Base-by-base conservation (phyloP, 2,113 vertebrate species). In the Diglossa brunneiventris region DNA sequence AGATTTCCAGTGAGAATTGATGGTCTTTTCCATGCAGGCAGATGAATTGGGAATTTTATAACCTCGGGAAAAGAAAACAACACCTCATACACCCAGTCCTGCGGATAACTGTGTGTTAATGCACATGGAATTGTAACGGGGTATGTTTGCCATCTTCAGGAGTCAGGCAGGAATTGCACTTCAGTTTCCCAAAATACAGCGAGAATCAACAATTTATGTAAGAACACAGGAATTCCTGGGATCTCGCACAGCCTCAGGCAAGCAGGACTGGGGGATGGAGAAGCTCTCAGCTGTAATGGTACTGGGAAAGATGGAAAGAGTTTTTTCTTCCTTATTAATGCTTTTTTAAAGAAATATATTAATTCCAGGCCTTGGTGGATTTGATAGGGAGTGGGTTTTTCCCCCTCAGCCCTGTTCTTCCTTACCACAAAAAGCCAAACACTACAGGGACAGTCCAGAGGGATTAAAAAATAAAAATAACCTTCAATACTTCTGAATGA, bases 141-240 rank as follows among this genome's bases (percentile, higher is more conserved):
- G 2, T 31, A 53, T 0, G 79, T 91, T 90, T 96, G 96, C 96
- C 96, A 96, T 96, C 96, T 97, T 75, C 83, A 95, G 96, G 95
- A 95, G 3, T 1, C 0, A 0, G 64, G 85, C 44, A 22, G 90
- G 79, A 95, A 95, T 46, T 96, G 68, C 95, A 92, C 31, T 33
- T 13, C 23, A 26, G 2, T 9, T 15, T 15, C 37, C 11, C 27
- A 26, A 58, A 58, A 66, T 22, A 0, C 27, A 35, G 13, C 0
- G 27, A 58, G 68, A 62, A 52, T 28, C 20, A 53, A 6, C 26
- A 72, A 27, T 2, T 73, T 39, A 11, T 22, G 13, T 21, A 30
- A 68, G 49, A 59, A 8, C 6, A 1, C 1, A 47, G 61, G 37
- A 76, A 87, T 58, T 47, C 16, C 22, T 11, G 31, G 39, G 42